Base-by-base conservation (phyloP, 2,797 vertebrate genomes). In the Acipenser transmontanus region DNA sequence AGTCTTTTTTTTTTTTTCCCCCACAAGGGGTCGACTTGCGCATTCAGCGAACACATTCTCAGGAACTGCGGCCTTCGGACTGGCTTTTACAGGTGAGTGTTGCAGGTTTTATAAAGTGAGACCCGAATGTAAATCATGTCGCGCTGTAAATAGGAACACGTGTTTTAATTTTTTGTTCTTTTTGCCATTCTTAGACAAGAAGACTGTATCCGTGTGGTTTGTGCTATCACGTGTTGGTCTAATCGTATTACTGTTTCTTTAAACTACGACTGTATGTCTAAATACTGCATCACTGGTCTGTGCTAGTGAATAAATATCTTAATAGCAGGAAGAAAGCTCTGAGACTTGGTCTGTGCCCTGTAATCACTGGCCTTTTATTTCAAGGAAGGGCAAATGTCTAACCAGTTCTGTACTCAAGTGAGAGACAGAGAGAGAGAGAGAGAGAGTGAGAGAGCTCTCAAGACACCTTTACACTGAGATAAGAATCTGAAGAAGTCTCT, bases 31-130 rank as follows among this genome's bases (percentile, higher is more conserved):
- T 99, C 96, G 0, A 94, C 88, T 0, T 99, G 96, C 8, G 96
- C 96, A 1, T 99, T 98, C 78, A 90, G 93, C 0, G 96, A 98
- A 66, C 75, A 86, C n/a, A 94, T 99, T 73, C 82, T 98, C n/a
- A 92, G 93, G 63, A 86, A 74, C 80, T 94, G 93, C 0, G 95
- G 95, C 59, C 90, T 98, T 72, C 93, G 93, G 68, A 99, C 96
- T 0, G 97, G 96, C 73, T 98, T 98, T 76, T 98, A 95, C 86
- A 99, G 96, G 97, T 97, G 83, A 71, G 17, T 47, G 34, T 34
- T 34, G 34, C 34, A 34, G 34, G 34, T 3, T 17, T 34, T 34
- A 34, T 34, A 34, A 34, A 34, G 34, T 7, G 54, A 57, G 9
- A 11, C 54, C 7, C 1, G 6, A 11, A 2, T 57, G 54, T 57